phyloP scores from a whole-genome alignment of 2,797 vertebrate species.

The Gambusia yucatana region DNA sequence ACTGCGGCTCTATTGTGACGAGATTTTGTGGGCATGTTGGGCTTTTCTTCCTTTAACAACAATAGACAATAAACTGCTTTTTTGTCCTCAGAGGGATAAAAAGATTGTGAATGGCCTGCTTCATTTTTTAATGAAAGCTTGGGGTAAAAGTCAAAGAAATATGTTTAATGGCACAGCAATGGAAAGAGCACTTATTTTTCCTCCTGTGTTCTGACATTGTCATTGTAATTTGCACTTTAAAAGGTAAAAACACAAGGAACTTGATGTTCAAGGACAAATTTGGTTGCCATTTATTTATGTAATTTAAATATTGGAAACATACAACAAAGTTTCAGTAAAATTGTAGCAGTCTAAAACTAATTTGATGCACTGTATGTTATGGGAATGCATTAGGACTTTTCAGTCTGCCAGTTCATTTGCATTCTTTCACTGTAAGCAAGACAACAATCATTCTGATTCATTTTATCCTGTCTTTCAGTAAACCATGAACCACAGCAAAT shows the following conservation, averaged over 20 bases:
- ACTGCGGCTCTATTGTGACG: constrained; percentile 53
- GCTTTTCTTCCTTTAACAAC: constrained; percentile 47
- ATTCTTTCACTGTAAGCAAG: constrained; percentile 5
- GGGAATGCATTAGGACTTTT: constrained; percentile 44
- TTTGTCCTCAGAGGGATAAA: constrained; percentile 45
- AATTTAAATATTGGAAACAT: constrained; percentile 55
- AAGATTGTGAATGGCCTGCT: constrained; percentile 41
- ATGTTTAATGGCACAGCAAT: constrained; percentile 45
- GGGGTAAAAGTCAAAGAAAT: constrained; percentile 28
- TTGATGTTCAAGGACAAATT: constrained; percentile 43
- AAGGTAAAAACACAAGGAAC: constrained; percentile 33
- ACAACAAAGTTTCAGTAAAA: constrained; percentile 50
- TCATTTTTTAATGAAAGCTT: constrained; percentile 30
- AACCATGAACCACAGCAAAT: constrained; percentile 5
- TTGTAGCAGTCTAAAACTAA: constrained; percentile 41
- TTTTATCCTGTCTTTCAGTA: constrained; percentile 26
- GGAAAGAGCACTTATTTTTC: constrained; percentile 11
- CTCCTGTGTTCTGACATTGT: constrained; percentile 21
- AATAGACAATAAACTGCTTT: constrained; percentile 51
- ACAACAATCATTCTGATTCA: constrained; percentile 4
- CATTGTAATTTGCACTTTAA: constrained; percentile 22
- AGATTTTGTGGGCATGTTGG: constrained; percentile 44
- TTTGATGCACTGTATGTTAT: constrained; percentile 46
- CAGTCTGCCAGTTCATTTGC: background rate
- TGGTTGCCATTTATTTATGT: constrained; percentile 42